Evolutionary conservation across 2,888 invertebrate species (phyloP).

Genomic region (Diadegma fenestrale): DNA sequence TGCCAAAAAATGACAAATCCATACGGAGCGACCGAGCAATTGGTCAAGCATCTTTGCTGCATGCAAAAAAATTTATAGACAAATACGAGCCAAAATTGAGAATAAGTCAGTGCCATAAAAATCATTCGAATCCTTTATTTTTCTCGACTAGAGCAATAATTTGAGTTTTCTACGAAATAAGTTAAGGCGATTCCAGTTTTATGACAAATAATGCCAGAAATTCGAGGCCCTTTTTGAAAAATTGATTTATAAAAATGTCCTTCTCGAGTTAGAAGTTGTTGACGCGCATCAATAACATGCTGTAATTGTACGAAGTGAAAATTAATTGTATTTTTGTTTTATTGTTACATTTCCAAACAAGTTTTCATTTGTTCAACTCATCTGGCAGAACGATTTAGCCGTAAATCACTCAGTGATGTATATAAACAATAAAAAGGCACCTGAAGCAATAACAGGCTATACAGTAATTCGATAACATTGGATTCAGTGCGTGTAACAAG

Average conservation of each 20-base stretch:
- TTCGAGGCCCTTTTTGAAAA: neutral
- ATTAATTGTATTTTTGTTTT: conserved; percentile 20
- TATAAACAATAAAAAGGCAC: conserved; percentile 65
- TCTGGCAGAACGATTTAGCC: conserved; percentile 19
- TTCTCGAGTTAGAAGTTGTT: neutral
- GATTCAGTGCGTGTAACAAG: conserved; percentile 48
- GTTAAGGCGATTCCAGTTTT: neutral
- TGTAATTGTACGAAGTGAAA: neutral
- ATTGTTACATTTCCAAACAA: conserved; percentile 50
- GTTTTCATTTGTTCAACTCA: conserved; percentile 21
- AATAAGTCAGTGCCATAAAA: neutral
- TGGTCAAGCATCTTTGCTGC: neutral
- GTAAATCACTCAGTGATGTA: conserved; percentile 36
- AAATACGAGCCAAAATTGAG: too few species aligned
- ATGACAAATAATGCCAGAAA: neutral
- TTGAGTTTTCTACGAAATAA: neutral
- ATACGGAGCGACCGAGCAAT: neutral
- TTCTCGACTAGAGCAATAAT: neutral
- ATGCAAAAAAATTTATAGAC: neutral
- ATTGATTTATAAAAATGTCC: neutral
- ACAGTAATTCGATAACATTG: conserved; percentile 45
- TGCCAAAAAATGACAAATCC: neutral
- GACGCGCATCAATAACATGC: neutral
- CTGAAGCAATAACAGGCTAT: conserved; percentile 58
- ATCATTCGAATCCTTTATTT: neutral